These are phyloP conservation scores for Epiperipatus broadwayi DNA, from an alignment of 2,888 invertebrate species.

Conservation along the genomic window DNA sequence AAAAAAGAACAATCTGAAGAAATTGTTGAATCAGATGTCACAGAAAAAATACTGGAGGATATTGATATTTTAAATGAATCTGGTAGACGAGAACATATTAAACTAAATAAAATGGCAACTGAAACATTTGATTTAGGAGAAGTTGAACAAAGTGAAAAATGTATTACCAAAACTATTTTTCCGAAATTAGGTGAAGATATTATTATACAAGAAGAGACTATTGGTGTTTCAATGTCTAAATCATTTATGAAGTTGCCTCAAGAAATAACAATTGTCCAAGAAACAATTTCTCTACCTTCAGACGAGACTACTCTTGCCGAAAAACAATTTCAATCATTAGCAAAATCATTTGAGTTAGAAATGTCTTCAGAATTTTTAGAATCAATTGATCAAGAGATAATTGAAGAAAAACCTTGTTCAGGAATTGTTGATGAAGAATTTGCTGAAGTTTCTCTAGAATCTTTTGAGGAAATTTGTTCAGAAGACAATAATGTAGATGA, in stretches of 20 bases:
- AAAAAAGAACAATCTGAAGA: slow-evolving; percentile 8
- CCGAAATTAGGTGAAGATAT: slow-evolving; percentile 20
- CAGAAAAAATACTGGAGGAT: too few relatives aligned
- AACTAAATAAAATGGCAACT: too few relatives aligned
- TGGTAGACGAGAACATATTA: too few relatives aligned
- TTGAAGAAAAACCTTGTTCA: slow-evolving; percentile 13
- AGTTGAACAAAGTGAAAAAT: too few relatives aligned
- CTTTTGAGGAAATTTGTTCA: too few relatives aligned
- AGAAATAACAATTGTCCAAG: slow-evolving; percentile 32
- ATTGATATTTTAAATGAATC: too few relatives aligned
- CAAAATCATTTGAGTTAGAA: slow-evolving; percentile 30
- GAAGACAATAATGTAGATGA: too few relatives aligned
- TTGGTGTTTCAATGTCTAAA: slow-evolving; percentile 13
- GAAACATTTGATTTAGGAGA: too few relatives aligned
- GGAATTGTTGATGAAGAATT: slow-evolving; percentile 21
- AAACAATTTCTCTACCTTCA: too few relatives aligned
- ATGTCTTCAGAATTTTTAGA: slow-evolving; percentile 33
- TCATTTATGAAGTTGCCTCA: slow-evolving; percentile 15
- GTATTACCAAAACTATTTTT: too few relatives aligned
- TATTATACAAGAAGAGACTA: slow-evolving; percentile 13
- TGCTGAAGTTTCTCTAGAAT: slow-evolving; percentile 19
- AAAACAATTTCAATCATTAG: slow-evolving; percentile 20
- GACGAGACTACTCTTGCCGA: too few relatives aligned
- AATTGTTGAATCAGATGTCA: slow-evolving; percentile 4
- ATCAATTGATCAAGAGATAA: slow-evolving; percentile 32